These are phyloP conservation scores for Pseudoips prasinana DNA, from an alignment of 2,888 invertebrate genomes.

Conservation along the genomic window DNA sequence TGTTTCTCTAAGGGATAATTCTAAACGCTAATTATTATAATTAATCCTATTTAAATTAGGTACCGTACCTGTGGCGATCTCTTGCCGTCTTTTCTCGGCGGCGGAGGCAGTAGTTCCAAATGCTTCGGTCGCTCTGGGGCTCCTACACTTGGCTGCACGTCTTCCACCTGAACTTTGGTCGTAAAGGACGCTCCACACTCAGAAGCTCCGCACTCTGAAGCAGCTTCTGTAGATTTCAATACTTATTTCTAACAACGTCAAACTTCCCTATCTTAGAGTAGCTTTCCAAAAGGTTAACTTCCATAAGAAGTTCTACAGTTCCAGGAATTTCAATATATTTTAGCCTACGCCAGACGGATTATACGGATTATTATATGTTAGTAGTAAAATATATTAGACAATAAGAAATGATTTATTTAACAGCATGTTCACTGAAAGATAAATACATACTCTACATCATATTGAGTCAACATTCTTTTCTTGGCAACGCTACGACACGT, in stretches of 20 bases:
- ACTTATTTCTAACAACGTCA: slow-evolving; percentile 17
- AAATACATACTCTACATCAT: slow-evolving; percentile 6
- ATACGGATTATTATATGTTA: slow-evolving; percentile 14
- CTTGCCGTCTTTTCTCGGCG: slow-evolving; percentile 63
- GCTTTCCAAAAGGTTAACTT: too few relatives aligned
- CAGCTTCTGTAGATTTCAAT: slow-evolving; percentile 50
- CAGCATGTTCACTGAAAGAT: slow-evolving; percentile 11
- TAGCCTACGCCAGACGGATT: slow-evolving; percentile 20
- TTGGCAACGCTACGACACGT: slow-evolving; percentile 11
- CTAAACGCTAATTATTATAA: too few relatives aligned
- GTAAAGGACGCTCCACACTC: slow-evolving; percentile 53
- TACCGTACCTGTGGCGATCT: slow-evolving; percentile 59
- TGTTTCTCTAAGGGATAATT: too few relatives aligned
- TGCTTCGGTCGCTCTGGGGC: slow-evolving; percentile 57
- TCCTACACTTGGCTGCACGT: slow-evolving; percentile 29
- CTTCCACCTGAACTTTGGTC: slow-evolving; percentile 59
- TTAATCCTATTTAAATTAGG: too few relatives aligned
- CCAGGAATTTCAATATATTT: too few relatives aligned
- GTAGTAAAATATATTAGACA: slow-evolving; percentile 13
- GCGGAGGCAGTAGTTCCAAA: slow-evolving; percentile 75
- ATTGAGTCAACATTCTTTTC: slow-evolving; percentile 13
- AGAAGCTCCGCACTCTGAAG: slow-evolving; percentile 63
- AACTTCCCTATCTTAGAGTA: too few relatives aligned
- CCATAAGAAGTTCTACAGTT: too few relatives aligned
- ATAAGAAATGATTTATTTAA: slow-evolving; percentile 15